Evolutionary conservation across 2,888 invertebrate species (phyloP).

Genomic region (Molanna angustata): DNA sequence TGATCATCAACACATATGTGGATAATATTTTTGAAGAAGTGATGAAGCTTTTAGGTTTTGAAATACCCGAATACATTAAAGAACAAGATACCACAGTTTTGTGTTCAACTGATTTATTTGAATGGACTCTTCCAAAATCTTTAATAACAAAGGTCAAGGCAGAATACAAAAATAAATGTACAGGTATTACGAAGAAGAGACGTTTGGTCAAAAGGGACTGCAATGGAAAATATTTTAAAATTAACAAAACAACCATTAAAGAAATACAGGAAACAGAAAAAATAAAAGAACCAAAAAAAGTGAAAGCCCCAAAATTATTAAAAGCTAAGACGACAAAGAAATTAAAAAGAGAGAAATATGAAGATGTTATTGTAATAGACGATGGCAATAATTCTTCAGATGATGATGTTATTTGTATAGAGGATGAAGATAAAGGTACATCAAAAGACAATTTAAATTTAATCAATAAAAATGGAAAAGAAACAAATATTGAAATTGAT

Average conservation of each 20-base stretch:
- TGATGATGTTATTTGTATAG: not conserved
- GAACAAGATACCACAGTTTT: constrained; percentile 65
- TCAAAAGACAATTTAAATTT: not conserved
- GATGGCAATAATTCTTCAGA: constrained; percentile 2
- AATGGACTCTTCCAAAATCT: constrained; percentile 71
- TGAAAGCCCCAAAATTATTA: not conserved
- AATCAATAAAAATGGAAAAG: not conserved
- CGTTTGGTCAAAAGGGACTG: constrained; percentile 39
- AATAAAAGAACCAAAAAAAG: constrained; percentile 5
- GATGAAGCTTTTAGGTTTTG: constrained; percentile 69
- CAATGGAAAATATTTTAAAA: constrained; percentile 3
- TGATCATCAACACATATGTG: constrained; percentile 85
- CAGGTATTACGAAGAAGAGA: constrained; percentile 50
- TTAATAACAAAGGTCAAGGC: constrained; percentile 61
- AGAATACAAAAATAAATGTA: constrained; percentile 52
- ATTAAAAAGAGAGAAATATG: constrained; percentile 3
- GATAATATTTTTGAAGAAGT: constrained; percentile 77
- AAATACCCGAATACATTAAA: constrained; percentile 68
- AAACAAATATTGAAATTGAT: not conserved
- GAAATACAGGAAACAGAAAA: constrained; percentile 5
- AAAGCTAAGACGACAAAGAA: not conserved
- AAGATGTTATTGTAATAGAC: constrained; percentile 7
- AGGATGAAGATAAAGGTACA: not conserved
- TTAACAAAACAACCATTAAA: not conserved
- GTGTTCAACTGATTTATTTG: constrained; percentile 49